Base-by-base conservation (phyloP, 2,888 invertebrate species). In the Stramonita haemastoma region DNA sequence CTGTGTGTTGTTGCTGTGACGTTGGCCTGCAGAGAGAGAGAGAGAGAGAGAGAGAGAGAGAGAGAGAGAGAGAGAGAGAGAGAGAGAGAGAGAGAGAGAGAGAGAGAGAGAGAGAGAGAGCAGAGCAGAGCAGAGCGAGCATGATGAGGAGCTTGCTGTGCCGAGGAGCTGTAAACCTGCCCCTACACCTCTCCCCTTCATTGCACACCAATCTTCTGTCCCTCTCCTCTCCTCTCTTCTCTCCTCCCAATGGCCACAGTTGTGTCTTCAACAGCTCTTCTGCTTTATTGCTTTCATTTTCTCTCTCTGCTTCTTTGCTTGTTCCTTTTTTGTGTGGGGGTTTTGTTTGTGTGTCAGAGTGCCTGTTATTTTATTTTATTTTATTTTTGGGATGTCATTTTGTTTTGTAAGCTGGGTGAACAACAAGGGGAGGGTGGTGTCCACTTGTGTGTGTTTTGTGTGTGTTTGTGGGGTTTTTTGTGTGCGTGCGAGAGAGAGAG, bases 71-170 rank as follows among this genome's bases (percentile, higher is more conserved):
- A 79, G 22, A 79, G 34, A 32, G 46, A n/a, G 79, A 19, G 13
- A 56, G 22, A 15, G n/a, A 87, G 1, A 73, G 60, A 46, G 60
- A 77, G 87, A 87, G 77, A 73, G 46, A 87, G 32, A 77, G 77
- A 36, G 36, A 56, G 86, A 46, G 60, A 60, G 60, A 60, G 60
- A 60, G 60, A 19, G 60, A 15, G 60, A 60, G 60, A 15, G 60
- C 13, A 56, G 22, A 26, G 19, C 15, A 19, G 66, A 22, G 66
- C 17, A 66, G 4, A 66, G 19, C 2, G 66, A 66, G 19, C 2
- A 13, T 26, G 66, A 17, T 17, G 66, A 66, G 66, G n/a, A n/a
- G n/a, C n/a, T n/a, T n/a, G n/a, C 46, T 46, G 66, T 66, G 66
- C 66, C 2, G 19, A 66, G 66, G 66, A 26, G 19, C 66, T 17